A percentile compares a stretch with the other conserved stretches of the same genome.
phyloP scores from a whole-genome alignment of 2,113 vertebrate genomes.

The Fulica atra region DNA sequence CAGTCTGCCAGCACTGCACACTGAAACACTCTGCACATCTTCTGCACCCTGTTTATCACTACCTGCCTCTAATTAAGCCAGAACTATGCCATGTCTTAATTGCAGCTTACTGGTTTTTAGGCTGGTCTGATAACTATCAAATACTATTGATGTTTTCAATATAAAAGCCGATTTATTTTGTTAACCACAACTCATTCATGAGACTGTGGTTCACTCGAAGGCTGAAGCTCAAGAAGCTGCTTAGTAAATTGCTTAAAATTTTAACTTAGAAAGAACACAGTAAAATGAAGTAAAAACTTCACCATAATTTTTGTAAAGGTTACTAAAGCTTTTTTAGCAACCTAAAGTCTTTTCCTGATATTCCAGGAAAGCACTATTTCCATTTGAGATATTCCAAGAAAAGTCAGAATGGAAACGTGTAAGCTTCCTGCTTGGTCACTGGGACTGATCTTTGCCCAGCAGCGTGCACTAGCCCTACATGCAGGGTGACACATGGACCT shows the following conservation, averaged over 20 bases:
- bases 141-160: neutral
- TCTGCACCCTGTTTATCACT: neutral
- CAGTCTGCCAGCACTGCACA: neutral
- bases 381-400: neutral
- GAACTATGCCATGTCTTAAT: neutral
- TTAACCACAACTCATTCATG: neutral
- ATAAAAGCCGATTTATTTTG: neutral
- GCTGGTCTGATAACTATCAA: neutral
- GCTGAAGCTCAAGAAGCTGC: neutral
- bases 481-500: neutral
- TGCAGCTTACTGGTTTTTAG: neutral
- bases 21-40: neutral
- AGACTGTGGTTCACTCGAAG: neutral
- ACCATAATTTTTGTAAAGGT: neutral
- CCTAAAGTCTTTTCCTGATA: neutral
- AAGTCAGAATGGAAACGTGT: neutral
- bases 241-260: neutral
- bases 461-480: neutral
- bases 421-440: neutral
- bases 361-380: conserved; percentile 11
- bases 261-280: neutral
- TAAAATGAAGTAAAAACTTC: neutral
- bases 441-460: neutral
- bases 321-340: neutral
- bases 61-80: neutral